Base-by-base conservation (phyloP, 2,888 invertebrate species). In the Fabriciana adippe region DNA sequence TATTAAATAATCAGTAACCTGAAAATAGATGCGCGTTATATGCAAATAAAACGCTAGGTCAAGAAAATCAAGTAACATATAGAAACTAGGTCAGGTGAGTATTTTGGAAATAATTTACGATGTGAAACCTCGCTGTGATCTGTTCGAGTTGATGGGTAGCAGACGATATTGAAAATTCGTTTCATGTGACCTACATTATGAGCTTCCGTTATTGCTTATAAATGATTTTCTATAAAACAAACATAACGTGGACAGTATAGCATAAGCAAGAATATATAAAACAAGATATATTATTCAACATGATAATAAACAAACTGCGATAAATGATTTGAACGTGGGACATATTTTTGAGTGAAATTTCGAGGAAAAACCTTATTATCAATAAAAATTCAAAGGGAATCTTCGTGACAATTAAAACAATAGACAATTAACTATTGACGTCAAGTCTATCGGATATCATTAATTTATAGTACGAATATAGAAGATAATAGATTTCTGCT, bases 351-450 rank as follows among this genome's bases (percentile, higher is more conserved):
- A 41, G 35, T 41, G 35, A 11, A 41, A 41, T 41, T 41, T 41
- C 11, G 3, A 41, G 57, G 26, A 4, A 48, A 26, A 18, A 48
- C 14, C 5, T 48, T 35, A 61, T 41, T 16, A 18, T 21, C 18
- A 65, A 57, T 66, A 55, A 18, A 21, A 59, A 70, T 66, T 68
- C 70, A 55, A 18, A 21, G 8, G n/a, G 59, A 55, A 53, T 41
- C 53, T 26, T 31, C 41, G 18, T 55, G 65, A 59, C 60, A 66
- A 47, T 55, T 65, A 66, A 48, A 45, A 48, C 82, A 84, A 85
- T 84, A 73, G 79, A 73, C 76, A 76, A 81, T 84, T 81, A 83
- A 73, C 62, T 41, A 16, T 59, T 81, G 79, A 80, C 82, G 81
- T 80, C 78, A 76, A 59, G 16, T 47, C n/a, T 15, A 18, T 51